Conservation (phyloP, 30 jellyfish, hydroid and myxozoan species). For the Cassiopea andromeda region DNA sequence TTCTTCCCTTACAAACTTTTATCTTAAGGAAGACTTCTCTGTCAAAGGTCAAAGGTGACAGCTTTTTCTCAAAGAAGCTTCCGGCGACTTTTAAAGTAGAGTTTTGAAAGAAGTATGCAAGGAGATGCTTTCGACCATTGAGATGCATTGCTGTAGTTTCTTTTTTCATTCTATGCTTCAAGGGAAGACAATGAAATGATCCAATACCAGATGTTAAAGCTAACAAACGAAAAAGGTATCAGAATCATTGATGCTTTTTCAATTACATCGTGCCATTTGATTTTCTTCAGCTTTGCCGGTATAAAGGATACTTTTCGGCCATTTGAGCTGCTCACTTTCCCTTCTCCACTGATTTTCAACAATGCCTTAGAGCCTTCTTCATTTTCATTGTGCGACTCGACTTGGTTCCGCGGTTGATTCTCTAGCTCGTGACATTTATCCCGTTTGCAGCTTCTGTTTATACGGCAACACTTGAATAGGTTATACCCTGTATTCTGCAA, state of each 20-base stretch:
- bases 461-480: too few species aligned
- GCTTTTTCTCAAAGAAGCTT: too few species aligned
- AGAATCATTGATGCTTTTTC: conserved; percentile 40
- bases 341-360: neutral
- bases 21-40: too few species aligned
- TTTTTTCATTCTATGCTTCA: neutral
- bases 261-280: conserved; percentile 3
- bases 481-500: too few species aligned
- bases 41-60: too few species aligned
- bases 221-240: conserved; percentile 40
- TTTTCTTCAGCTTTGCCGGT: neutral
- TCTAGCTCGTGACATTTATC: neutral
- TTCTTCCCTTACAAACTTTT: too few species aligned
- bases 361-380: neutral
- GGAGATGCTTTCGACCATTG: neutral
- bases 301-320: neutral
- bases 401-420: neutral
- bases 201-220: conserved; percentile 66
- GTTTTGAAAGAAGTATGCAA: too few species aligned
- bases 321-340: neutral
- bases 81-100: too few species aligned
- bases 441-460: neutral
- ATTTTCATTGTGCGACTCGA: neutral
- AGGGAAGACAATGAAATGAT: conserved; percentile 9
- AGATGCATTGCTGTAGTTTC: neutral